Percentiles rank a stretch among this genome's conserved stretches.
These are phyloP conservation scores for Rynchops niger DNA, from an alignment of 2,113 vertebrate species.

Conservation along the genomic window DNA sequence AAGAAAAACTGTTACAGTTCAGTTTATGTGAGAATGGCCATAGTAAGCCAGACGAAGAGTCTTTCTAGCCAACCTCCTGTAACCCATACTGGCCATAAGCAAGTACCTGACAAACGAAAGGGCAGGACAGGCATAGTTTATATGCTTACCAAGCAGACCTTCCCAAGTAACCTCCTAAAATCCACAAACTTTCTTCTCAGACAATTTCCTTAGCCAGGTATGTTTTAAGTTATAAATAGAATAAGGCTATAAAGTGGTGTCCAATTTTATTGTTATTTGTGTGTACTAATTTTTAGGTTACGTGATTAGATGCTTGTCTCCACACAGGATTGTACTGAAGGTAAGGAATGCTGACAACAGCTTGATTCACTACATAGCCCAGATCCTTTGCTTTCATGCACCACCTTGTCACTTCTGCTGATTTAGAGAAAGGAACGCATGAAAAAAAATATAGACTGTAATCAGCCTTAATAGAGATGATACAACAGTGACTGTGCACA, in stretches of 20 bases:
- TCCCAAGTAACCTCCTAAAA: neutral
- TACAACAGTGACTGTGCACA: neutral
- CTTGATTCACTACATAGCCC: neutral
- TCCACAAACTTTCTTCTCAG: neutral
- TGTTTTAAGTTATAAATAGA: neutral
- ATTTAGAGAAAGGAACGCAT: neutral
- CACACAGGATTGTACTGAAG: neutral
- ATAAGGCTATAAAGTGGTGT: neutral
- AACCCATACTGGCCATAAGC: neutral
- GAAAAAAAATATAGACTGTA: neutral
- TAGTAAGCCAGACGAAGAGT: neutral
- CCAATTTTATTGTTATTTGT: neutral
- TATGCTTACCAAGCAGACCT: neutral
- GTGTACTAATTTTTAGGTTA: neutral
- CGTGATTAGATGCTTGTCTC: neutral
- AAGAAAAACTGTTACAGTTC: neutral
- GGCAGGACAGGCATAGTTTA: neutral
- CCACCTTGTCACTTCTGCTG: neutral
- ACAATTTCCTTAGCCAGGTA: neutral
- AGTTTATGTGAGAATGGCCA: neutral
- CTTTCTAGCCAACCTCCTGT: neutral
- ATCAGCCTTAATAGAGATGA: neutral
- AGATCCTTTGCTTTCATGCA: neutral
- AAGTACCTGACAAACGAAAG: neutral
- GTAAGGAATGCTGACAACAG: neutral